A percentile compares a stretch with the other conserved stretches of the same genome.
These are phyloP conservation scores for Diploscapter pachys DNA, from an alignment of 1,140 invertebrate genomes.

Conservation along the genomic window DNA sequence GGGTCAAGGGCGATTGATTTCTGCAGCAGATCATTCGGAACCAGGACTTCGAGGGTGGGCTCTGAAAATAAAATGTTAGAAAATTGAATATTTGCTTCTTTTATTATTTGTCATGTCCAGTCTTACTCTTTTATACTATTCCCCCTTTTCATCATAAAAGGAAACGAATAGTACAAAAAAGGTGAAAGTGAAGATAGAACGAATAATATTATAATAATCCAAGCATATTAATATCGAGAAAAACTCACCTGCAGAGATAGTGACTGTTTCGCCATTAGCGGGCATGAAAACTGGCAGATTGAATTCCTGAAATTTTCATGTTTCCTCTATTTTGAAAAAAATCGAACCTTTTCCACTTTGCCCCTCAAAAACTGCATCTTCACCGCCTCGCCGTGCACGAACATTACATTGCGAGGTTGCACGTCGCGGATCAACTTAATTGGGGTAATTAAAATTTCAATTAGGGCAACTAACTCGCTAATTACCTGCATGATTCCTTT, in stretches of 20 bases:
- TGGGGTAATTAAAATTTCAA: not conserved
- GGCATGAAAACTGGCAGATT: slow-evolving; percentile 50
- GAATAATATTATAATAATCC: not conserved
- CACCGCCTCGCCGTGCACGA: slow-evolving; percentile 82
- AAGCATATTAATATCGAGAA: not conserved
- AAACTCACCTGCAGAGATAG: slow-evolving; percentile 21
- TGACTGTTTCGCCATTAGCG: slow-evolving; percentile 53
- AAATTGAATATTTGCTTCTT: not conserved
- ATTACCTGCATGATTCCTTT: slow-evolving; percentile 93
- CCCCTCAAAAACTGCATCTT: slow-evolving; percentile 71
- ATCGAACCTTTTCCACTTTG: slow-evolving; percentile 21
- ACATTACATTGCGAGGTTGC: slow-evolving; percentile 90
- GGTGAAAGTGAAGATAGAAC: not conserved
- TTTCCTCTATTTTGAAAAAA: not conserved
- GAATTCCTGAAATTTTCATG: slow-evolving; percentile 40
- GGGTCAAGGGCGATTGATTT: slow-evolving; percentile 35
- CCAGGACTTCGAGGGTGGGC: slow-evolving; percentile 33
- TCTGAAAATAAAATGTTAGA: not conserved
- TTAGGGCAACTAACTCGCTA: slow-evolving; percentile 1
- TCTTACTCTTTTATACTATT: not conserved
- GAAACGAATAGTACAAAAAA: not conserved
- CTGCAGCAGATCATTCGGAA: slow-evolving; percentile 39
- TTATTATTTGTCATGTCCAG: not conserved
- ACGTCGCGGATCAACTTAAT: slow-evolving; percentile 82
- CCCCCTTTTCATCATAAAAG: not conserved